These are phyloP conservation scores for Rhinella marina DNA, from an alignment of 2,797 vertebrate species.

Conservation along the genomic window DNA sequence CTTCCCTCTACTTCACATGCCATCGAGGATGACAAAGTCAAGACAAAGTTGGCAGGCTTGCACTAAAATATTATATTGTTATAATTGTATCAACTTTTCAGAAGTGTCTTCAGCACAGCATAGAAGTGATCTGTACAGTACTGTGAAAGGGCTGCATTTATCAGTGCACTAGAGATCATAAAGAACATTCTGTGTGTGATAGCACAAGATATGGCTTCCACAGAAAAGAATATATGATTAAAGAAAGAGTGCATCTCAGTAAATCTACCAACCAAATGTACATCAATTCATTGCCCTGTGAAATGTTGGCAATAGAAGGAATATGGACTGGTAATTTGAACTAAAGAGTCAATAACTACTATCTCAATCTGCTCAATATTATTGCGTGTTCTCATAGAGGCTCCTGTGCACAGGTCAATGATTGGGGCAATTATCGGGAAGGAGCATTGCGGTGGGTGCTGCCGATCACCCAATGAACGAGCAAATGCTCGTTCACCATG, in stretches of 20 bases:
- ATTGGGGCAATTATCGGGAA: too few relatives aligned
- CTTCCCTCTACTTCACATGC: background rate
- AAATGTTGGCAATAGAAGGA: background rate
- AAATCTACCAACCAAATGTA: background rate
- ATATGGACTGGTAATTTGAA: background rate
- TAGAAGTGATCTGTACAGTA: background rate
- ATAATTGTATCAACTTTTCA: background rate
- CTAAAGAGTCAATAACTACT: background rate
- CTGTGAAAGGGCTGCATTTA: background rate
- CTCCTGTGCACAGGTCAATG: too few relatives aligned
- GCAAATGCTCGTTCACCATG: too few relatives aligned
- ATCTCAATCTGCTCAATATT: background rate
- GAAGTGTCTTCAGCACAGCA: background rate
- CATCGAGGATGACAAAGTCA: background rate
- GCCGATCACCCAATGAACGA: too few relatives aligned
- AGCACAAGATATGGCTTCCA: background rate
- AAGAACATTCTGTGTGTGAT: slow-evolving; percentile 13
- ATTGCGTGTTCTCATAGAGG: background rate
- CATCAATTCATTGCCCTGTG: background rate
- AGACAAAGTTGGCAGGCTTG: too few relatives aligned
- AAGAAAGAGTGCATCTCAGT: background rate
- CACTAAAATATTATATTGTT: background rate
- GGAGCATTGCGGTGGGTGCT: too few relatives aligned
- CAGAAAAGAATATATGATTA: background rate
- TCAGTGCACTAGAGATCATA: background rate